Percentiles rank a stretch among this genome's conserved stretches.
Evolutionary conservation across 1,140 invertebrate species (phyloP).

Genomic region (Drosophila ficusphila): DNA sequence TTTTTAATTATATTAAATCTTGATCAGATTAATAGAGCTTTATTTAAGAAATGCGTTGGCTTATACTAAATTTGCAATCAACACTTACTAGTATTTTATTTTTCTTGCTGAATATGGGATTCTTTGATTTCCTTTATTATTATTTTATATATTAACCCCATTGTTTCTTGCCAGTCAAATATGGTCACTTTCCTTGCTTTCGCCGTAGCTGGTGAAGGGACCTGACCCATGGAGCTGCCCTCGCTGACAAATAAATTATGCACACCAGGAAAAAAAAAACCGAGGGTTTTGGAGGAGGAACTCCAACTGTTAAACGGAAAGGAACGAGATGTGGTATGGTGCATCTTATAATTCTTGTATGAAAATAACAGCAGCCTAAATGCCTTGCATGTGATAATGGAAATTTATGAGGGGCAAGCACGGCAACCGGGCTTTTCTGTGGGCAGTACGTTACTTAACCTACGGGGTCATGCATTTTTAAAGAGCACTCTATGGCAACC

Average conservation of each 20-base stretch:
- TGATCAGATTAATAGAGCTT: too few relatives aligned
- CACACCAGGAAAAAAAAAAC: constrained; percentile 49
- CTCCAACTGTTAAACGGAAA: neutral
- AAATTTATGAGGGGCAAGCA: constrained; percentile 71
- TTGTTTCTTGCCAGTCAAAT: constrained; percentile 18
- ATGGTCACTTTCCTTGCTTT: neutral
- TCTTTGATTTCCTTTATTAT: neutral
- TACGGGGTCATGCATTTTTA: constrained; percentile 57
- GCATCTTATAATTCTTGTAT: constrained; percentile 77
- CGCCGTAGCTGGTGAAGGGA: neutral
- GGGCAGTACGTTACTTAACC: constrained; percentile 1
- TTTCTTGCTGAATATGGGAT: neutral
- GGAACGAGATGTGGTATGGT: constrained; percentile 28
- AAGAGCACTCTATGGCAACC: constrained; percentile 39
- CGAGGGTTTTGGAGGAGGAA: constrained; percentile 19
- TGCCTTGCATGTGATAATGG: constrained; percentile 75
- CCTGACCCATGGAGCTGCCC: constrained; percentile 37
- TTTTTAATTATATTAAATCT: too few relatives aligned
- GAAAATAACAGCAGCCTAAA: constrained; percentile 76
- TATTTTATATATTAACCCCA: neutral
- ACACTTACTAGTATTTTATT: too few relatives aligned
- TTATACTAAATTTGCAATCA: too few relatives aligned
- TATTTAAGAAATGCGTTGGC: too few relatives aligned
- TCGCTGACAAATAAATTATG: constrained; percentile 74
- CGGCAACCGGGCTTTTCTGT: constrained; percentile 13